Evolutionary conservation across 1,140 invertebrate genomes (phyloP).

Genomic region (Chironomus striatipennis): DNA sequence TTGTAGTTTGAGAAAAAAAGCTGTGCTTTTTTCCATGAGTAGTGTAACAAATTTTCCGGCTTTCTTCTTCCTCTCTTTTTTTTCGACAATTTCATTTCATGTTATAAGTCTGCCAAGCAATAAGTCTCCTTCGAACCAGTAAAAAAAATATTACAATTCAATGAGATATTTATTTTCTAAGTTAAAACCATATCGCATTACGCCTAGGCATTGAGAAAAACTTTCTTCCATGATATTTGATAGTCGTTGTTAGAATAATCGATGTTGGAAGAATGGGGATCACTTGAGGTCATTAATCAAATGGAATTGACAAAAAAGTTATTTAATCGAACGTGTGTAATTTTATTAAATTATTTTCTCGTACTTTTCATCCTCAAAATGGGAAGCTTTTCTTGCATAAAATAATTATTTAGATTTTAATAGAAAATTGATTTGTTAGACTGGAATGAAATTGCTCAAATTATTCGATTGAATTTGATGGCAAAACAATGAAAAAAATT

Average conservation of each 20-base stretch:
- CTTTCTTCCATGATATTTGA: no score
- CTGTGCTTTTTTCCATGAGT: background rate
- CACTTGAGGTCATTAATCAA: constrained; percentile 12
- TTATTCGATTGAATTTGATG: no score
- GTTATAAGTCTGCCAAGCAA: no score
- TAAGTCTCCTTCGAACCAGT: background rate
- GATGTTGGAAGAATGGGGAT: no score
- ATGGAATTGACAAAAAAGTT: constrained; percentile 21
- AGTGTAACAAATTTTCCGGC: background rate
- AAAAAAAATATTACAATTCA: background rate
- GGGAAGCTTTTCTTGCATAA: no score
- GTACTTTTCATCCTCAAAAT: background rate
- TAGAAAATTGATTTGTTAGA: no score
- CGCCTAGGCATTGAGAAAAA: background rate
- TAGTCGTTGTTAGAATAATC: no score
- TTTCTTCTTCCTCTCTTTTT: background rate
- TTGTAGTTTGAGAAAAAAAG: background rate
- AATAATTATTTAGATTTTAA: no score
- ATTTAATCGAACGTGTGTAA: constrained; percentile 20
- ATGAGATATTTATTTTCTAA: background rate
- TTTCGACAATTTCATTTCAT: no score
- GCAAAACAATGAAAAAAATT: no score
- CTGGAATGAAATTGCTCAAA: no score
- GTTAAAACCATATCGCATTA: background rate
- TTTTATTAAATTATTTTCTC: background rate